Percentiles rank a stretch among this genome's conserved stretches.
These are phyloP conservation scores for Ctena decussata DNA, from an alignment of 2,888 invertebrate genomes.

Conservation along the genomic window DNA sequence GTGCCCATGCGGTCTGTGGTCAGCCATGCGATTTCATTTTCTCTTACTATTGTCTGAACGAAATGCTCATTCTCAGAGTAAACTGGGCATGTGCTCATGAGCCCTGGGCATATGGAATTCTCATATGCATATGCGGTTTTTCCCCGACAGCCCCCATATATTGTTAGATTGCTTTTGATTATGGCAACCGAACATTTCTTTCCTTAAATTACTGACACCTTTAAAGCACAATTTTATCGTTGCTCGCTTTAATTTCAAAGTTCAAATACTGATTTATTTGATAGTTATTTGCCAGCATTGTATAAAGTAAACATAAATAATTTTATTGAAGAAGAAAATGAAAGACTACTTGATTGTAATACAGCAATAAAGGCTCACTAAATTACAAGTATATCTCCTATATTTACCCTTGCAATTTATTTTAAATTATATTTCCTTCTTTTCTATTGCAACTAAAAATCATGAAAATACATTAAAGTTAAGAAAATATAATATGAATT, in stretches of 20 bases:
- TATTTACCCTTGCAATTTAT: too few relatives aligned
- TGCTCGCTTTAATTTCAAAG: neutral
- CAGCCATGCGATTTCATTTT: neutral
- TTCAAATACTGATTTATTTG: neutral
- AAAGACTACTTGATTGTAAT: neutral
- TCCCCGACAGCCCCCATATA: neutral
- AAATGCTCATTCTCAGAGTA: neutral
- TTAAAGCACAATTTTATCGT: neutral
- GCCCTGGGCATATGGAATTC: neutral
- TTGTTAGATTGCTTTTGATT: neutral
- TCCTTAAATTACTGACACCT: neutral
- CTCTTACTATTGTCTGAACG: neutral
- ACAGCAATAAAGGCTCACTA: neutral
- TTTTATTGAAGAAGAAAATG: neutral
- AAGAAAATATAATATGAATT: too few relatives aligned
- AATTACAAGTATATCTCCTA: too few relatives aligned
- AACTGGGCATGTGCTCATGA: neutral
- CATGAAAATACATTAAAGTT: too few relatives aligned
- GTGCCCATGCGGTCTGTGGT: neutral
- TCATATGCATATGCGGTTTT: neutral
- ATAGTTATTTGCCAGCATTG: neutral
- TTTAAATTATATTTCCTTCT: too few relatives aligned
- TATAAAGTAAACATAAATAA: neutral
- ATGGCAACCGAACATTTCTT: neutral
- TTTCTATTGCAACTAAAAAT: too few relatives aligned